Base-by-base conservation (phyloP, 2,888 invertebrate species). In the Syrista parreyssii region DNA sequence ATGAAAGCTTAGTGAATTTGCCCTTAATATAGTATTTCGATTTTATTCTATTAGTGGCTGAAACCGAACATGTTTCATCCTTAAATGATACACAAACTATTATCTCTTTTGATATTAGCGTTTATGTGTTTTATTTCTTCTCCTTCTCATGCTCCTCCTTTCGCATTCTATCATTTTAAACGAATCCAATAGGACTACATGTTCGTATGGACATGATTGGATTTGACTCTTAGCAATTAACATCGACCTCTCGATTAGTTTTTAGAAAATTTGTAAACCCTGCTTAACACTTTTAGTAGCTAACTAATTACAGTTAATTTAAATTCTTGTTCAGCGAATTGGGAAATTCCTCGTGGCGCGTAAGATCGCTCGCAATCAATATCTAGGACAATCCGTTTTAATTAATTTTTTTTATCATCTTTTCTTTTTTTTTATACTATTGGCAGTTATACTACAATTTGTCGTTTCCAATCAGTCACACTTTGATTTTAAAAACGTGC, bases 381-480 rank as follows among this genome's bases (percentile, higher is more conserved):
- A 81, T 76, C 75, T 80, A 78, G 81, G 75, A 79, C 76, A 81
- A 76, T 81, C 80, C 76, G 73, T 68, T 83, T 83, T 79, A 81
- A 69, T 78, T 85, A 79, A 79, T 68, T 78, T 75, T 73, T 74
- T 34, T 74, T 34, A 23, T 81, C 76, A 4, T 69, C 36, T 36
- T 69, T 69, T 33, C 36, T 74, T 74, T 15, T 71, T 71, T 76
- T 79, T 80, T 76, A 75, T 81, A 80, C 82, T 81, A 81, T 76
- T 88, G 87, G 88, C 88, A 89, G 88, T 89, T 85, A 82, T 83
- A 84, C 84, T 85, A 84, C 82, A 83, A 55, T 86, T 82, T 33
- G 71, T 81, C 79, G 79, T 84, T 81, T 86, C 85, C 86, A 84
- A 88, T 88, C 88, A 86, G 86, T 88, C 87, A 72, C 81, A 79